Evolutionary conservation across 2,113 vertebrate genomes (phyloP).

Genomic region (Stictonetta naevosa): DNA sequence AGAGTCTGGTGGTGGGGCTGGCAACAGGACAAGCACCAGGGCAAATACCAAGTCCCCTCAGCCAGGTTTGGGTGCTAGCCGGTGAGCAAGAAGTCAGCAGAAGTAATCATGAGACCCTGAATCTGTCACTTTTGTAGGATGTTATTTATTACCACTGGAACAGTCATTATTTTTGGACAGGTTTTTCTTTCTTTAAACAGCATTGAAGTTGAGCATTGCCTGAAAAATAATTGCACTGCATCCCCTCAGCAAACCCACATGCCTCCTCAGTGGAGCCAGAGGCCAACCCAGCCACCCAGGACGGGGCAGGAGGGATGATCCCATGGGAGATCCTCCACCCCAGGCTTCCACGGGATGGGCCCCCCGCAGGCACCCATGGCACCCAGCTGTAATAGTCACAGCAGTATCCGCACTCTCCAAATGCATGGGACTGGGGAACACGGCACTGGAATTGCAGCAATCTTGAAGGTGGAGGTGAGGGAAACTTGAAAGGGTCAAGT

Average conservation of each 20-base stretch:
- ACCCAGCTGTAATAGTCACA: background rate
- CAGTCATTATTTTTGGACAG: background rate
- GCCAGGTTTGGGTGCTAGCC: background rate
- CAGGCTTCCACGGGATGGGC: accelerated
- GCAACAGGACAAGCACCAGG: background rate
- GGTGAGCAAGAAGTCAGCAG: background rate
- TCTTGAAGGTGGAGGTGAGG: conserved; percentile 58
- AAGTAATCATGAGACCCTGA: background rate
- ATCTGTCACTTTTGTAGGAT: background rate
- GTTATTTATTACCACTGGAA: background rate
- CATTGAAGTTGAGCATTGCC: background rate
- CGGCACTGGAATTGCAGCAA: background rate
- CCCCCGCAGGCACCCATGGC: accelerated
- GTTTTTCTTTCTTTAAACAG: background rate
- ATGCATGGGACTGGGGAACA: background rate
- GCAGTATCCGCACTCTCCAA: background rate
- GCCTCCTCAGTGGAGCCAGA: background rate
- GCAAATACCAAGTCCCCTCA: background rate
- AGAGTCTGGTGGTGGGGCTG: background rate
- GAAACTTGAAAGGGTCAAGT: conserved; percentile 76
- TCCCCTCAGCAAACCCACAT: background rate
- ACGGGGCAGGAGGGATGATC: conserved; percentile 16
- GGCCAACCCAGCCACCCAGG: background rate
- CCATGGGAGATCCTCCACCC: too few relatives aligned
- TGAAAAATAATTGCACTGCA: background rate